Evolutionary conservation across 2,888 invertebrate genomes (phyloP), one percentile per base, ranked within the genome.

Genomic region (Pollenia labialis): DNA sequence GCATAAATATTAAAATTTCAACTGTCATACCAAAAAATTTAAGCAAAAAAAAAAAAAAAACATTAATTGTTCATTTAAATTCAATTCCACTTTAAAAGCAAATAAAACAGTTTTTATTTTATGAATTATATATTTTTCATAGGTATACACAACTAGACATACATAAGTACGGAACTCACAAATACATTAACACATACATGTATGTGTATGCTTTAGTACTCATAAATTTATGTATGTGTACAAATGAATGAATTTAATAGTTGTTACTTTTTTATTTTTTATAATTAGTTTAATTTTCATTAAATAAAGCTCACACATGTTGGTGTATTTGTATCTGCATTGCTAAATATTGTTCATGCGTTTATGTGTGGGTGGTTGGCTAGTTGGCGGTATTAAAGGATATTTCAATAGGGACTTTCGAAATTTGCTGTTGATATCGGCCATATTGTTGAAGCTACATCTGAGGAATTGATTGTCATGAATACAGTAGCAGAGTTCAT

Each of bases 251-350:
- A 60, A 77, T 56, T 71, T 77, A 50, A 58, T 69, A 62, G 40
- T 72, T 62, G 40, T 58, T 83, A 12, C n/a, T 74, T 48, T 68
- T 79, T 75, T 72, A 77, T 46, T 75, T 76, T 12, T 58, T 56
- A 54, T 84, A 87, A 87, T 87, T 84, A 84, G 87, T 84, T 87
- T 81, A 84, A 87, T 87, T 87, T 77, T 50, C 81, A 84, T 84
- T 87, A 68, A 84, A 84, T 81, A 84, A 77, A 83, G 42, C 74
- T 48, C 72, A 68, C 74, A 42, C 72, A 62, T 50, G 64, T 58
- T 71, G 46, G 48, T 69, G 23, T 72, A 4, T 52, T 32, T 48
- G 1, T 62, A 11, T 50, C 46, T n/a, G 52, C 4, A 50, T 54
- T 16, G 54, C 46, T 68, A 60, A 52, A 74, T 62, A 72, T 48